Evolutionary conservation across 2,888 invertebrate species (phyloP), one percentile per base, ranked within the genome.

Genomic region (Lycocerus yunnanus): DNA sequence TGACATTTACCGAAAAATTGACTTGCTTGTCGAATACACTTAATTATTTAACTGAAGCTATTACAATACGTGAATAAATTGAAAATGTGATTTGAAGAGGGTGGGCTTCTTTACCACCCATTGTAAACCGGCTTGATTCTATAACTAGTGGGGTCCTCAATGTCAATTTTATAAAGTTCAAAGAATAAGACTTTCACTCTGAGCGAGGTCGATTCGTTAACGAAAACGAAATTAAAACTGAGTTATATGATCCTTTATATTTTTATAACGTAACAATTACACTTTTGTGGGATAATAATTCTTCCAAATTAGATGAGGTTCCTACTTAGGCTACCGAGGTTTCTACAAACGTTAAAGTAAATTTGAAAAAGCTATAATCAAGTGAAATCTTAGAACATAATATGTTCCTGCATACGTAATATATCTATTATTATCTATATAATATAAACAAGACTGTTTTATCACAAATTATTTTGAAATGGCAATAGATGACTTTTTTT

Each of bases 141-240:
- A 65, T 21, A 16, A 15, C 18, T 70, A 75, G 79, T 77, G 78
- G 80, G 80, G 73, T 67, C 74, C 71, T 75, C 80, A 80, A 80
- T 78, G 80, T 80, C 80, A 80, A 77, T 68, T 78, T 68, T 66
- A 66, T 72, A 74, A 74, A 76, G 74, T 76, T 76, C 71, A 76
- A 74, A 76, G 70, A 43, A 43, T 71, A 73, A 69, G 71, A 76
- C 76, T 76, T 76, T 76, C 76, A 76, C 76, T 76, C 24, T 24
- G 63, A 68, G 71, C 77, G 80, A 80, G 80, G 79, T 79, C 78
- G 74, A 72, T 72, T 68, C 76, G 71, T 69, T 73, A 75, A 80
- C 73, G 80, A 80, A 80, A 80, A 78, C 77, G 78, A 80, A 79
- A 79, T 78, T 76, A 74, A 77, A 18, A 74, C 68, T 43, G 58